A percentile compares a stretch with the other conserved stretches of the same genome.
Conservation (phyloP, 2,888 invertebrate species). For the Eucriotettix oculatus region DNA sequence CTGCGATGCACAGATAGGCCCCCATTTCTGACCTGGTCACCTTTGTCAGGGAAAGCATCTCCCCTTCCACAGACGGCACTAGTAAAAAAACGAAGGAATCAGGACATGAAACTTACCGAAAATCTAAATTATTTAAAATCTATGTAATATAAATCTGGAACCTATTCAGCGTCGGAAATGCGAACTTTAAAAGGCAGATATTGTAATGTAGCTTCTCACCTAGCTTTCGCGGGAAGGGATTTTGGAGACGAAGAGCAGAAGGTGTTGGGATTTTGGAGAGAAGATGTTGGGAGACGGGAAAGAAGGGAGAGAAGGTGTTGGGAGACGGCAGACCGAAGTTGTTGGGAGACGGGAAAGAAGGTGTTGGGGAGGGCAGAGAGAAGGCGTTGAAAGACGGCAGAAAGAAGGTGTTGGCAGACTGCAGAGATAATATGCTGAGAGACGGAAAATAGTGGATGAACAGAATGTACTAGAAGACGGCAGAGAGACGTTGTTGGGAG, state of each 20-base stretch:
- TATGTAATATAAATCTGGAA: no score
- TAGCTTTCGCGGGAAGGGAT: no score
- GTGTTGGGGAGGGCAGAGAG: background rate
- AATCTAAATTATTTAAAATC: no score
- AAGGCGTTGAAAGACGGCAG: background rate
- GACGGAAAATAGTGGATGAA: background rate
- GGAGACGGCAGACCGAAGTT: no score
- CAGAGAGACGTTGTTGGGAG: background rate
- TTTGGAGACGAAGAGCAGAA: no score
- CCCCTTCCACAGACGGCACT: constrained; percentile 61
- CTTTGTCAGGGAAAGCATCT: constrained; percentile 64
- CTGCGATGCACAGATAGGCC: constrained; percentile 73
- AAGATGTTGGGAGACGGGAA: background rate
- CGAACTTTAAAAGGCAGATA: no score
- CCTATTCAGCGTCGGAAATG: no score
- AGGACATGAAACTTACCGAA: no score
- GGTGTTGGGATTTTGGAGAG: no score
- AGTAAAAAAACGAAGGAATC: constrained; percentile 17
- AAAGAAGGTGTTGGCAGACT: background rate
- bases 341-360: background rate
- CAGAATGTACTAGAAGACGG: background rate
- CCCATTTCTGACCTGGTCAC: constrained; percentile 83
- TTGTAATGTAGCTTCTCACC: no score
- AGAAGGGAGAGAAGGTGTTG: background rate
- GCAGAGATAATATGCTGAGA: background rate